Evolutionary conservation across 1,140 invertebrate genomes (phyloP), one percentile per base, ranked within the genome.

Genomic region (Cyphomyrmex costatus): DNA sequence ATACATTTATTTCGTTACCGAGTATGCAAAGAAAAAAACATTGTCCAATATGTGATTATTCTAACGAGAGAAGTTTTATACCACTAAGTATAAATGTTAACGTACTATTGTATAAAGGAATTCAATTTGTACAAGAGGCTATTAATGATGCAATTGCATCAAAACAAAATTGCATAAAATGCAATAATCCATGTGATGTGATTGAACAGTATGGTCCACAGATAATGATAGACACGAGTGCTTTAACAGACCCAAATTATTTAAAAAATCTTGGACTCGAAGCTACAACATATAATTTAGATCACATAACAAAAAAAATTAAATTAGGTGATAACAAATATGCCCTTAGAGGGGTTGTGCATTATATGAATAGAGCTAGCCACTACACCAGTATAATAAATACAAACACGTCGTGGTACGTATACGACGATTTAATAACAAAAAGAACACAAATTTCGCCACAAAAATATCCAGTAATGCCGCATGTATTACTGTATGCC

Each of bases 151-250:
- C 5, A 46, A 3, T 12, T 10, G 7, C 4, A 7, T 0, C 2
- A 19, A 77, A 27, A 46, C 8, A 77, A 0, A 6, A 7, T 36
- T 61, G 36, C 12, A n/a, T 61, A 3, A 42, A 77, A 27, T 77
- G 73, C 12, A 42, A 27, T 0, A 61, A 30, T 46, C 5, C 0
- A 10, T 77, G 53, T 10, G 16, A 46, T 5, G 6, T 30, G 12
- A 27, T 0, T 2, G 36, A 77, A 77, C 27, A 24, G 4, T 61
- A 46, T 19, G 36, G 56, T 0, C 16, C 21, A 27, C 73, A 77
- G 19, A 60, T 77, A 27, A 2, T 77, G 16, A 61, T 77, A 12
- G 33, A 77, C 2, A 46, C 33, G 10, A 76, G 56, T 27, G 46
- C 27, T 42, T 19, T 61, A n/a, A 77, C 14, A 4, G 56, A 77